Evolutionary conservation across 1,140 invertebrate genomes (phyloP), one percentile per base, ranked within the genome.

Genomic region (Leptinotarsa texana): DNA sequence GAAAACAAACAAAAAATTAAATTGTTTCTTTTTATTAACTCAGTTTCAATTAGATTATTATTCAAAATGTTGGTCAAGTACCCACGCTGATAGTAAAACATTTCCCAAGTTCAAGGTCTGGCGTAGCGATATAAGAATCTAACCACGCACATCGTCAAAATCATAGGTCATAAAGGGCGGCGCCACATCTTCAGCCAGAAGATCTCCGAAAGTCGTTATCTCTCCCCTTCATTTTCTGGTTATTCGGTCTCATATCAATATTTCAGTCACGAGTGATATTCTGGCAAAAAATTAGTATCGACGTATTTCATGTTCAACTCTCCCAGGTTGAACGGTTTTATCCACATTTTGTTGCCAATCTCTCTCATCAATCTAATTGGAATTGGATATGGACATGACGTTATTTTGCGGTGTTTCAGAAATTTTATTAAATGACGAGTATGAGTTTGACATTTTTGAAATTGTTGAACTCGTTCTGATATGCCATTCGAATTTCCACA

Each of bases 161-260:
- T 57, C 51, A 17, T 57, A 18, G 51, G n/a, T 57, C 51, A 18
- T 57, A 57, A 57, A 57, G 51, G 51, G n/a, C 6, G 51, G 17
- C 51, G 51, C 51, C 51, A 18, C n/a, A 57, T 57, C 51, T 57
- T 18, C 4, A 15, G n/a, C 51, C 13, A 15, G 13, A 57, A n/a
- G 3, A 57, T 57, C 51, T 15, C 13, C 51, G 51, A 57, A 57
- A 57, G 51, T 57, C 17, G n/a, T 57, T 57, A 57, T 57, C 51
- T 57, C 51, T 57, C 51, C 51, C 33, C 51, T 57, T 57, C 51
- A 57, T 57, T 57, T 57, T 57, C 51, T 15, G 15, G 15, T 17
- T 57, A 57, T 57, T 57, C 51, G 51, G 51, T 57, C 51, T 57
- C 51, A 57, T 57, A 17, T 57, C 17, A 57, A 57, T 57, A 57